Evolutionary conservation across 2,797 vertebrate genomes (phyloP).

Genomic region (Peromyscus nudipes): DNA sequence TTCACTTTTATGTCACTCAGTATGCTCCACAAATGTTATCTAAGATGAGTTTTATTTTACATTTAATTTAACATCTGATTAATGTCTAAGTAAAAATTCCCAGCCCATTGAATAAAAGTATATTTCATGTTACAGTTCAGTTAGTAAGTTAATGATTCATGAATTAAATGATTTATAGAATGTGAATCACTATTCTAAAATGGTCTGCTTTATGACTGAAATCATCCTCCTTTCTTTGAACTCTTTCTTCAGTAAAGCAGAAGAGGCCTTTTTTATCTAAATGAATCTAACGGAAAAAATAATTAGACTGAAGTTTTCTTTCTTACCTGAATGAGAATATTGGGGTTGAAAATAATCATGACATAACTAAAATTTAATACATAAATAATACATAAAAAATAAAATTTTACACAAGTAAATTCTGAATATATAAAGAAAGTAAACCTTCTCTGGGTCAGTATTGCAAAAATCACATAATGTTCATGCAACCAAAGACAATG

Average conservation of each 20-base stretch:
- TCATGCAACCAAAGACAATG: background rate
- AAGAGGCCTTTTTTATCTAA: background rate
- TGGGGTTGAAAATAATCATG: background rate
- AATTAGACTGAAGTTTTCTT: background rate
- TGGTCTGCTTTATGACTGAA: conserved; percentile 53
- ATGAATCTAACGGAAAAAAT: conserved; percentile 16
- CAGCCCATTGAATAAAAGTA: conserved; percentile 59
- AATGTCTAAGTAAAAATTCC: conserved; percentile 64
- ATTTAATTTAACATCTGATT: conserved; percentile 76
- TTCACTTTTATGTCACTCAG: conserved; percentile 40
- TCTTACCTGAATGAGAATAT: background rate
- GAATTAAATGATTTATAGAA: conserved; percentile 77
- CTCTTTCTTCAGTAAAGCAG: background rate
- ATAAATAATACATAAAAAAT: background rate
- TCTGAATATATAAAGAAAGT: background rate
- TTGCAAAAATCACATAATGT: background rate
- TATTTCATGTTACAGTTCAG: conserved; percentile 68
- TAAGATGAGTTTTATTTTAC: conserved; percentile 65
- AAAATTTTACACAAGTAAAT: background rate
- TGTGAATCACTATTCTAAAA: conserved; percentile 54
- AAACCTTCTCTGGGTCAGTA: background rate
- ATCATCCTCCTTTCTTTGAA: conserved; percentile 56
- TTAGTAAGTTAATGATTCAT: conserved; percentile 74
- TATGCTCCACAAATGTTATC: conserved; percentile 48
- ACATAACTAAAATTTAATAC: background rate